Evolutionary conservation across 1,140 invertebrate species (phyloP).

Genomic region (Phenacoccus solenopsis): DNA sequence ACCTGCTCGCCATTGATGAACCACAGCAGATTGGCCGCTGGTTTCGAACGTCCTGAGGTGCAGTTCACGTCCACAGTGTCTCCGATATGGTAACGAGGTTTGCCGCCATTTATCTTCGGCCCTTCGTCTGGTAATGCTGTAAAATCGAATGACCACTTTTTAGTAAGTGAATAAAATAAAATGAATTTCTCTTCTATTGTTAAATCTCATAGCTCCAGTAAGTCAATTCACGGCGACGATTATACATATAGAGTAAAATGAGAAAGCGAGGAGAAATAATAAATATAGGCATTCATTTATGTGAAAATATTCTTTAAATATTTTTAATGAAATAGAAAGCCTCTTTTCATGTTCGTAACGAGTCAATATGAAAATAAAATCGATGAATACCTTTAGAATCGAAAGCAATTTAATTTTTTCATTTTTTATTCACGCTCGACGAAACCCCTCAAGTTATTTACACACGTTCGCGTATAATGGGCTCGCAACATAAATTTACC

Average conservation of each 20-base stretch:
- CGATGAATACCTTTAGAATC: not conserved
- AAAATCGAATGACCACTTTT: too few species aligned
- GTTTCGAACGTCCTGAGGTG: slow-evolving; percentile 66
- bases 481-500: not conserved
- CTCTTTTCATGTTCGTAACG: not conserved
- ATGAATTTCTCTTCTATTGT: not conserved
- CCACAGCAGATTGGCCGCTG: slow-evolving; percentile 70
- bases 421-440: not conserved
- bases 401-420: not conserved
- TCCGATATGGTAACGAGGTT: slow-evolving; percentile 63
- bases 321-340: slow-evolving; percentile 3
- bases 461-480: not conserved
- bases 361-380: not conserved
- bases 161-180: not conserved
- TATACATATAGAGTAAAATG: too few species aligned
- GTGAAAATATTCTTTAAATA: slow-evolving; percentile 4
- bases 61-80: slow-evolving; percentile 70
- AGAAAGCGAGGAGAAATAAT: too few species aligned
- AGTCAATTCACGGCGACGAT: not conserved
- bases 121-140: slow-evolving; percentile 66
- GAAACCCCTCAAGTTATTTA: not conserved
- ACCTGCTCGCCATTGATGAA: slow-evolving; percentile 76
- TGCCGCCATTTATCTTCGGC: slow-evolving; percentile 66
- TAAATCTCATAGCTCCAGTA: not conserved
- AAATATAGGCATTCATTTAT: too few species aligned